Conservation (phyloP, 2,113 vertebrate species). For the Acanthochromis polyacanthus region DNA sequence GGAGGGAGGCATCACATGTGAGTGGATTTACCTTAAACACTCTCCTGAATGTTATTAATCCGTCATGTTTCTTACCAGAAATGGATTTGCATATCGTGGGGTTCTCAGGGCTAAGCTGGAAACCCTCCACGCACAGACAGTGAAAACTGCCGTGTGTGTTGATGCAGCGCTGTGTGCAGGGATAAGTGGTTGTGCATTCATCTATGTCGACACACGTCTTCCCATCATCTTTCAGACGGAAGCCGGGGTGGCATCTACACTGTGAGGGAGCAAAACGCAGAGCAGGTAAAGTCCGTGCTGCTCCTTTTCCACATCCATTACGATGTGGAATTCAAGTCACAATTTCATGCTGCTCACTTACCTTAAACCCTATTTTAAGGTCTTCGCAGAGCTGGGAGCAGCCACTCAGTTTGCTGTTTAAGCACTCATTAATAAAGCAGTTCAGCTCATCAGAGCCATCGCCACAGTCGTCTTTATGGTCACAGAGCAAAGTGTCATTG, state of each 20-base stretch:
- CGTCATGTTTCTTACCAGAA: slow-evolving; percentile 84
- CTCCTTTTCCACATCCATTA: background rate
- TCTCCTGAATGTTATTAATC: slow-evolving; percentile 16
- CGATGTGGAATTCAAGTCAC: background rate
- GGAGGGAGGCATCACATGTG: slow-evolving; percentile 9
- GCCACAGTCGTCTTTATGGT: slow-evolving; percentile 91
- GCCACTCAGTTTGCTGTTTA: slow-evolving; percentile 93
- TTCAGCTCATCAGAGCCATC: slow-evolving; percentile 94
- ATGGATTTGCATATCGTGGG: slow-evolving; percentile 96
- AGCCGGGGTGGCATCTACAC: slow-evolving; percentile 95
- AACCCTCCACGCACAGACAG: slow-evolving; percentile 95
- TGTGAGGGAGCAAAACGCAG: slow-evolving; percentile 73
- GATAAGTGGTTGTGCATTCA: slow-evolving; percentile 94
- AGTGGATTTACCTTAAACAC: slow-evolving; percentile 36
- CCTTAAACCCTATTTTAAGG: slow-evolving; percentile 96
- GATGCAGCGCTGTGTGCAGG: slow-evolving; percentile 96
- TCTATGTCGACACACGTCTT: slow-evolving; percentile 95
- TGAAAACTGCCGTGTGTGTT: slow-evolving; percentile 96
- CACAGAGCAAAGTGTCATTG: slow-evolving; percentile 89
- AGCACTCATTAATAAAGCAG: slow-evolving; percentile 96
- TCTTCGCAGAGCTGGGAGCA: slow-evolving; percentile 97
- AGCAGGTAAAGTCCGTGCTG: slow-evolving; percentile 12
- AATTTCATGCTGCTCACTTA: slow-evolving; percentile 41
- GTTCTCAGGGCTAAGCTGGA: slow-evolving; percentile 86
- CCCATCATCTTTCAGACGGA: slow-evolving; percentile 94